Evolutionary conservation across 2,113 vertebrate species (phyloP), one percentile per base, ranked within the genome.

Genomic region (Pavo muticus): DNA sequence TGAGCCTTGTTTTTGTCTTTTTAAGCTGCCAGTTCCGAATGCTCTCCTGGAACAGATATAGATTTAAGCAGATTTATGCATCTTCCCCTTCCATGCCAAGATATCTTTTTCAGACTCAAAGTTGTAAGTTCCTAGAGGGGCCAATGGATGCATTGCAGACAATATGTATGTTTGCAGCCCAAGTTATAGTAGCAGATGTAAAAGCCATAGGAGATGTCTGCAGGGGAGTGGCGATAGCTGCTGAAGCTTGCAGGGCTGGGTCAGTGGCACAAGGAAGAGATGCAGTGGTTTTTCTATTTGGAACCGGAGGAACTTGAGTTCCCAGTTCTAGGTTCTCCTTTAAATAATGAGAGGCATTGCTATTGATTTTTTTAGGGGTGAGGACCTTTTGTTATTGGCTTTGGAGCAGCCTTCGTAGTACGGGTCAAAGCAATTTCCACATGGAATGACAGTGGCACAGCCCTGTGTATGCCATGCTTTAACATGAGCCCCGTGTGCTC

Each of bases 1-100:
- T 39, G 19, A 11, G 23, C 74, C 87, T 89, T 92, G 89, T 32
- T 94, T 91, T 89, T 87, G 63, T 93, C 77, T 91, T 63, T 87
- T 35, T 59, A 84, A 82, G 44, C 84, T 92, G 84, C n/a, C 37
- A 54, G 37, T 63, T 92, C 57, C 25, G 70, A 93, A 63, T 32
- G 64, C 30, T 42, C 63, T 67, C 63, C 48, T 76, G 40, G 24
- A 95, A 54, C 93, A 91, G 84, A 65, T 87, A 67, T 29, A 61
- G 84, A 54, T 68, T 42, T 42, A 89, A 91, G 54, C 2, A 14
- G 78, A 45, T 79, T 57, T 73, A 50, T 27, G 23, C 11, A 10
- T 56, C 93, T 60, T 70, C 39, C 16, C 16, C 16, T 4, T n/a
- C 79, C 30, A 40, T 4, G 24, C 21, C 40, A 72, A 69, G 35